phyloP scores from a whole-genome alignment of 1,140 invertebrate species.

The Aleiodes sp. region DNA sequence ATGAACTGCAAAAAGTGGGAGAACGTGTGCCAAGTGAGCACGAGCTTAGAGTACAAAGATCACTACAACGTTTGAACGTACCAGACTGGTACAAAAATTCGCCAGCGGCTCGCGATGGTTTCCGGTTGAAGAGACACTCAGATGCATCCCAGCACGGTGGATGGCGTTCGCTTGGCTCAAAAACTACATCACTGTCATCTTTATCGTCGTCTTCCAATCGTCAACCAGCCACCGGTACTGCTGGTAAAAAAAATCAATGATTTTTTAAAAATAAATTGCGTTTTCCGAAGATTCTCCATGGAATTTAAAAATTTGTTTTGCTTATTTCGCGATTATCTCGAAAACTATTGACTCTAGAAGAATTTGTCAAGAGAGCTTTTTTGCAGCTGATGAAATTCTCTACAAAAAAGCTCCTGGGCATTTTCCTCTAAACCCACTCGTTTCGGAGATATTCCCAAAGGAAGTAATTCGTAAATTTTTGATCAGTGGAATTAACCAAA shows the following conservation, averaged over 20 bases:
- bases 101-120: constrained; percentile 74
- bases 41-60: constrained; percentile 90
- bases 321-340: background rate
- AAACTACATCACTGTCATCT: constrained; percentile 81
- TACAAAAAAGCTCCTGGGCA: too few species aligned
- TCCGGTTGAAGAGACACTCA: constrained; percentile 74
- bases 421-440: too few species aligned
- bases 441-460: too few species aligned
- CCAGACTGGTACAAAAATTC: constrained; percentile 95
- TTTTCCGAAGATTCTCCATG: too few species aligned
- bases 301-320: background rate
- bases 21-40: constrained; percentile 87
- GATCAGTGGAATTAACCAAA: too few species aligned
- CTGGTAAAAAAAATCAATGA: background rate
- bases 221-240: constrained; percentile 58
- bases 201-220: constrained; percentile 64
- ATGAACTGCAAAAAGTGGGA: constrained; percentile 85
- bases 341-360: too few species aligned
- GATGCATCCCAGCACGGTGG: constrained; percentile 72
- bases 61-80: constrained; percentile 90
- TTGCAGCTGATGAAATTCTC: too few species aligned
- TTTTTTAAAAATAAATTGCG: background rate
- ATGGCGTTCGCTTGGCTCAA: constrained; percentile 79
- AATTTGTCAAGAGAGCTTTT: too few species aligned
- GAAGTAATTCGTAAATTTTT: too few species aligned